These are phyloP conservation scores for Corythaixoides concolor DNA, from an alignment of 2,113 vertebrate genomes.

Conservation along the genomic window DNA sequence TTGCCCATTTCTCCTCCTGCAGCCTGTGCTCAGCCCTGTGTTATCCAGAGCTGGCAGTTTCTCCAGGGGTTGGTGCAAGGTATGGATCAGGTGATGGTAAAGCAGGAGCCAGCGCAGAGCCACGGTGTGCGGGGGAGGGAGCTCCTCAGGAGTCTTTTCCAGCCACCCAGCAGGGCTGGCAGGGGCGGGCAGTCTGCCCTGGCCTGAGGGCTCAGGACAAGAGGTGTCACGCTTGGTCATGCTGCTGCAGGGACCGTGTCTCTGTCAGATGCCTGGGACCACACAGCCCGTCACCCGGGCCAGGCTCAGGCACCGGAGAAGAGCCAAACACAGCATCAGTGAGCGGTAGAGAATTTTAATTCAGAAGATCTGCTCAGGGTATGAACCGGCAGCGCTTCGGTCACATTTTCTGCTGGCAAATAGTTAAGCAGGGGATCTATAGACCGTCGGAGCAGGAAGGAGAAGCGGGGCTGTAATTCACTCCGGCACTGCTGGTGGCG, in stretches of 20 bases:
- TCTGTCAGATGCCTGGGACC: background rate
- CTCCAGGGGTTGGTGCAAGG: background rate
- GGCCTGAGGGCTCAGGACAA: accelerated
- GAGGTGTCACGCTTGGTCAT: background rate
- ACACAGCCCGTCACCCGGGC: background rate
- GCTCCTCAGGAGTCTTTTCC: background rate
- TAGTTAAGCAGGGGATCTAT: background rate
- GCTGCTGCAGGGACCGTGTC: background rate
- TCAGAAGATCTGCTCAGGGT: background rate
- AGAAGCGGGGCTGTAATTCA: background rate
- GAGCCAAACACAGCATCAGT: background rate
- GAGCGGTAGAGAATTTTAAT: background rate
- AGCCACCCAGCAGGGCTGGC: too few species aligned
- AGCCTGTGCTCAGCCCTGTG: background rate
- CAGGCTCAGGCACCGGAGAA: background rate
- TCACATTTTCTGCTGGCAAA: background rate
- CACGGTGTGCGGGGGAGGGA: too few species aligned
- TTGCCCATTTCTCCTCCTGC: background rate
- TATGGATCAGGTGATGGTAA: background rate
- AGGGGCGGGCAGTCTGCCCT: background rate
- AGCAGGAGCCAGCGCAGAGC: background rate
- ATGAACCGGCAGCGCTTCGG: background rate
- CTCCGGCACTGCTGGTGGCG: background rate
- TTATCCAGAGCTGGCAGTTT: background rate
- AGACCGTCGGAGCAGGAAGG: background rate